Conservation (phyloP, 2,888 invertebrate genomes). For the Fabriciana adippe region DNA sequence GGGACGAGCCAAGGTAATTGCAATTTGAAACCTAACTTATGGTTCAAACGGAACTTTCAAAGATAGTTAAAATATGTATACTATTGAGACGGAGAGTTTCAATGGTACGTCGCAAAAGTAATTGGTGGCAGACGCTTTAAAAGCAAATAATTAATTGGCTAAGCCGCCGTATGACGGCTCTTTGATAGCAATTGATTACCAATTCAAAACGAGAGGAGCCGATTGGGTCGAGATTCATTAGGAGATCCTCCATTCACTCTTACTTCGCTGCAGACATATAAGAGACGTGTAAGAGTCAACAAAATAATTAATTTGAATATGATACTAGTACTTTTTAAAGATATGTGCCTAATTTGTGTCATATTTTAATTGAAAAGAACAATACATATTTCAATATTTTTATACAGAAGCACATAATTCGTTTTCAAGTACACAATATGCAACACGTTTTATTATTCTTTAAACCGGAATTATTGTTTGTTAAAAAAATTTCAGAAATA, state of each 20-base stretch:
- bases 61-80: constrained; percentile 48
- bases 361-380: no score
- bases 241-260: constrained; percentile 56
- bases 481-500: no score
- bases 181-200: constrained; percentile 76
- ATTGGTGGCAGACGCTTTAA: constrained; percentile 57
- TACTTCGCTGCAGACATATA: constrained; percentile 13
- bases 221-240: constrained; percentile 68
- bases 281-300: constrained; percentile 16
- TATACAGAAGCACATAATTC: no score
- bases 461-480: no score
- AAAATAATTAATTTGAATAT: constrained; percentile 10
- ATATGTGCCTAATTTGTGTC: not conserved
- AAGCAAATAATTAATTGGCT: constrained; percentile 55
- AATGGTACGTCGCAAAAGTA: constrained; percentile 52
- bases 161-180: constrained; percentile 58
- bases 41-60: constrained; percentile 37
- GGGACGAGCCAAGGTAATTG: constrained; percentile 24
- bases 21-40: constrained; percentile 24
- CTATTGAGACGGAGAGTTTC: constrained; percentile 46
- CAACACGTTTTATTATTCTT: no score
- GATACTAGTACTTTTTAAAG: not conserved
- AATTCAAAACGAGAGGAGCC: constrained; percentile 69
- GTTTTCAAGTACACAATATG: no score
- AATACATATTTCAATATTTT: no score